phyloP scores from a whole-genome alignment of 2,113 vertebrate genomes.

The Mirza zaza region DNA sequence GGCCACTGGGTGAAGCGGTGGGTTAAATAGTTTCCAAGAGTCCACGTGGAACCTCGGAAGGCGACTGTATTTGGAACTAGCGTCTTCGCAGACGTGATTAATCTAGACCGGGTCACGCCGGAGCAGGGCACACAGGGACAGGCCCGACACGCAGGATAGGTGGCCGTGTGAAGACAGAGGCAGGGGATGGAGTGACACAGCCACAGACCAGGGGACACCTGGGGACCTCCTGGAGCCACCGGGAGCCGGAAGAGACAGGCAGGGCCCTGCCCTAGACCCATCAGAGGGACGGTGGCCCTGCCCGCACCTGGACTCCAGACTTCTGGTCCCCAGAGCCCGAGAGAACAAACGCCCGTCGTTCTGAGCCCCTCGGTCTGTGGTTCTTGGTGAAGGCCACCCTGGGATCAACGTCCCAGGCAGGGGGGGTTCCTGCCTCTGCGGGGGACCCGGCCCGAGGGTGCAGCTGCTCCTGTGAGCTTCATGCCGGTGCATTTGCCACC shows the following conservation, averaged over 20 bases:
- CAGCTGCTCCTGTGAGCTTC: fast-evolving
- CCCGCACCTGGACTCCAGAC: not conserved
- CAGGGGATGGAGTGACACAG: not conserved
- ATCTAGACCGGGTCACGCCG: not conserved
- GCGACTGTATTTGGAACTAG: not conserved
- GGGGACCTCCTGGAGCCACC: not conserved
- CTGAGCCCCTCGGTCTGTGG: not conserved
- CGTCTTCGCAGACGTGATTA: not conserved
- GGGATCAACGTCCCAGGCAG: too few relatives aligned
- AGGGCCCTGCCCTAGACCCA: not conserved
- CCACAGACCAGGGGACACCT: not conserved
- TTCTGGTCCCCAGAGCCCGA: not conserved
- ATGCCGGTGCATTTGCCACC: not conserved
- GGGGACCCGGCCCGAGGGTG: not conserved
- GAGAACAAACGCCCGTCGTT: not conserved
- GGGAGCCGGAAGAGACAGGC: not conserved
- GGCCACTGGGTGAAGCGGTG: not conserved
- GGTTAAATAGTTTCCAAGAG: not conserved
- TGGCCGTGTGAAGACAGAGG: not conserved
- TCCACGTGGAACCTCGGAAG: not conserved
- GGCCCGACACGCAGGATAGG: too few relatives aligned
- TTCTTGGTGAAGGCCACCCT: not conserved
- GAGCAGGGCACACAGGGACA: not conserved
- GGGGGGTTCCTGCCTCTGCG: not conserved
- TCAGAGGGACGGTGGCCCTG: not conserved